Base-by-base conservation (phyloP, 2,797 vertebrate species). In the Pelodytes ibericus region DNA sequence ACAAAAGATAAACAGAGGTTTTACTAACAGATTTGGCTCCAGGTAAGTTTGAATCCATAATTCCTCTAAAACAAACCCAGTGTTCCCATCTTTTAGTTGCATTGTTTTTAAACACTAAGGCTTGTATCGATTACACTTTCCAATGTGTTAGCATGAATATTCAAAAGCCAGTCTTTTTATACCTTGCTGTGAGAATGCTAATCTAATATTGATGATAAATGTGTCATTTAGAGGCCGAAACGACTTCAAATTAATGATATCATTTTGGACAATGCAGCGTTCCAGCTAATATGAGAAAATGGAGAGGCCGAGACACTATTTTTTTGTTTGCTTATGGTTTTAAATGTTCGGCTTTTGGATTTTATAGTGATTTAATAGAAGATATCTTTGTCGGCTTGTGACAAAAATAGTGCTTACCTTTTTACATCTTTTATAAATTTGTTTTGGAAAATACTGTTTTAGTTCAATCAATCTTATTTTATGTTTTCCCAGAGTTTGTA, bases 221-320 rank as follows among this genome's bases (percentile, higher is more conserved):
- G 58, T 69, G 80, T 68, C 31, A 30, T 73, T 82, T 76, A n/a
- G 73, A 81, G 79, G 81, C 74, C 81, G 77, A 83, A 85, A 79
- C 30, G 7, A 30, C 49, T 75, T 57, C 33, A 82, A 83, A 82
- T 82, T 82, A 85, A 86, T 81, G 63, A 68, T 33, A 13, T 78
- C 20, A 79, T 83, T 76, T 51, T 84, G 59, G 27, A 31, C 16
- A 30, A 31, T 29, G 27, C 69, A 44, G 27, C 49, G 39, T 53
- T 56, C 56, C n/a, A 10, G 20, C 9, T 44, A 25, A 53, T 53
- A 33, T 77, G 64, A 81, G 62, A 82, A 44, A 67, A 58, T 20
- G 26, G 49, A 30, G 22, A 44, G 20, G 22, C 30, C 20, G 4
- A 29, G 8, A 59, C 47, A 25, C 3, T 7, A 5, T 4, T 31